These are phyloP conservation scores for Ericerus pela DNA, from an alignment of 1,140 invertebrate genomes.

Conservation along the genomic window DNA sequence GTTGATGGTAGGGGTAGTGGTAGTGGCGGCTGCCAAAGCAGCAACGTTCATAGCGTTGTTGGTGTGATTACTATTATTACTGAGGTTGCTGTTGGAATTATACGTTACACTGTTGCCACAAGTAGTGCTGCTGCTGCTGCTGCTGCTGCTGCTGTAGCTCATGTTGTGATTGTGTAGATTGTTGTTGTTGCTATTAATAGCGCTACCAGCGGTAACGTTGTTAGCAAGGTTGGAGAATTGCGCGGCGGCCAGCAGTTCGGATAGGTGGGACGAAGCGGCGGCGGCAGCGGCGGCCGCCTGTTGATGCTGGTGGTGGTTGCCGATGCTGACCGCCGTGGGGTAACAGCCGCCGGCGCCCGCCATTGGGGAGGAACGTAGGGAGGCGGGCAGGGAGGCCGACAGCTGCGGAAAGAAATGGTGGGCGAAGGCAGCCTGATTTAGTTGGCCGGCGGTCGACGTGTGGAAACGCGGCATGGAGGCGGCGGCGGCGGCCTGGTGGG, in stretches of 20 bases:
- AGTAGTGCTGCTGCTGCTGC: too few species aligned
- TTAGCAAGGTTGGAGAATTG: slow-evolving; percentile 9
- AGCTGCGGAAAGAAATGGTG: background rate
- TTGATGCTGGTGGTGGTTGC: background rate
- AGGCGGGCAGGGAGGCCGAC: background rate
- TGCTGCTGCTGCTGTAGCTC: too few species aligned
- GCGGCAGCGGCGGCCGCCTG: background rate
- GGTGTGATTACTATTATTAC: too few species aligned
- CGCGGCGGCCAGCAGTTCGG: slow-evolving; percentile 3
- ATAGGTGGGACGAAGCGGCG: background rate
- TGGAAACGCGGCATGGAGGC: slow-evolving; percentile 1
- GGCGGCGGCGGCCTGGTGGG: background rate
- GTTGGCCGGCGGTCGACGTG: background rate
- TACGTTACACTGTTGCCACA: too few species aligned
- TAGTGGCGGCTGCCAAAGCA: too few species aligned
- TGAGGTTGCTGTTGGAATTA: too few species aligned
- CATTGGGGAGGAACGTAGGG: background rate
- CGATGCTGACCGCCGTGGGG: background rate
- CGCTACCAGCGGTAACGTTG: background rate
- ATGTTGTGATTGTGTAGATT: too few species aligned
- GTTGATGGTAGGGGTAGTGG: background rate
- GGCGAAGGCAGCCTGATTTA: slow-evolving; percentile 1
- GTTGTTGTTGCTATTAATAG: background rate
- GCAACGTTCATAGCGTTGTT: too few species aligned
- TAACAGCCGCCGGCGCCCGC: too few species aligned